Evolutionary conservation across 2,797 vertebrate species (phyloP).

Genomic region (Sebastes reedi): DNA sequence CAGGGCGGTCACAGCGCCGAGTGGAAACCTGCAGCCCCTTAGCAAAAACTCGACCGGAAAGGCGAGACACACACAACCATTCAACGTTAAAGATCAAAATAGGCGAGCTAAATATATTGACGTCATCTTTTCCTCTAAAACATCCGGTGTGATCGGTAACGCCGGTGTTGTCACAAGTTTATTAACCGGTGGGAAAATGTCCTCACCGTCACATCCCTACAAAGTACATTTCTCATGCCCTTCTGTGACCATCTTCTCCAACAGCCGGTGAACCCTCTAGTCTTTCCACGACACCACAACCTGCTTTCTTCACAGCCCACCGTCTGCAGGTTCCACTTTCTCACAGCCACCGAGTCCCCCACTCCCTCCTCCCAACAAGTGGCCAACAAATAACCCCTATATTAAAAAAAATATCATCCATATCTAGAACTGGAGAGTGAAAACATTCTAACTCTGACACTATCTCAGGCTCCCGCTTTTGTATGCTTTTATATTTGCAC

Average conservation of each 20-base stretch:
- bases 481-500: constrained; percentile 78
- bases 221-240: constrained; percentile 74
- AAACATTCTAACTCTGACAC: constrained; percentile 69
- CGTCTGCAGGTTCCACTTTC: constrained; percentile 65
- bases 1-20: too few species aligned
- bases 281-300: constrained; percentile 39
- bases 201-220: not conserved
- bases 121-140: too few species aligned
- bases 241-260: constrained; percentile 53
- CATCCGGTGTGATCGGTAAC: fast-evolving
- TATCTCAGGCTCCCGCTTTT: constrained; percentile 77
- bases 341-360: constrained; percentile 63
- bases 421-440: constrained; percentile 58
- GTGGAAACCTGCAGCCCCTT: too few species aligned
- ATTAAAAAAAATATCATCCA: constrained; percentile 69
- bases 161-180: too few species aligned
- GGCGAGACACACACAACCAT: too few species aligned
- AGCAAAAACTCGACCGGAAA: too few species aligned
- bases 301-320: constrained; percentile 50
- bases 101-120: too few species aligned
- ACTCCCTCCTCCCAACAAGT: constrained; percentile 45
- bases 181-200: too few species aligned
- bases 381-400: constrained; percentile 58
- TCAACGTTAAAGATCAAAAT: too few species aligned
- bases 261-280: constrained; percentile 48